These are phyloP conservation scores for Pseudomugil tenellus DNA, from an alignment of 2,797 vertebrate genomes.

Conservation along the genomic window DNA sequence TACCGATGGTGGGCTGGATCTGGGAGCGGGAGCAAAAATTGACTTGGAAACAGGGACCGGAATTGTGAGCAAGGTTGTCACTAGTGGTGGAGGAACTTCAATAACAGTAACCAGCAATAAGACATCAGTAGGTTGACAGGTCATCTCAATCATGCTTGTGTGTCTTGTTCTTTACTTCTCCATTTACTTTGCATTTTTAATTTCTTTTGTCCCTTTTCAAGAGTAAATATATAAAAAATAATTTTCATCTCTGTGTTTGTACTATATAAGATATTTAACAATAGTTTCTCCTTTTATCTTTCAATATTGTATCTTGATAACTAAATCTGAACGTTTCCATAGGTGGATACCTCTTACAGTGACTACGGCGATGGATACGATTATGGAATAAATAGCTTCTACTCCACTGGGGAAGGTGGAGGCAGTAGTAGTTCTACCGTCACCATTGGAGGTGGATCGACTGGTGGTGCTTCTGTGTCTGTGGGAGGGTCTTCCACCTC, in stretches of 20 bases:
- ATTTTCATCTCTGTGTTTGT: neutral
- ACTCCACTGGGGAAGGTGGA: conserved; percentile 26
- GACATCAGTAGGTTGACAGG: conserved; percentile 63
- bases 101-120: conserved; percentile 48
- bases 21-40: conserved; percentile 38
- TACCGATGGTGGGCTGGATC: conserved; percentile 59
- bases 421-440: conserved; percentile 57
- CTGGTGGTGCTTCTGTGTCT: conserved; percentile 54
- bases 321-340: conserved; percentile 26
- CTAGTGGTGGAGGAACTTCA: conserved; percentile 43
- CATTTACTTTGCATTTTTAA: neutral
- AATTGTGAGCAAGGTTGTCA: conserved; percentile 57
- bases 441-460: conserved; percentile 42
- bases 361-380: conserved; percentile 69
- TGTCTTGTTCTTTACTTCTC: neutral
- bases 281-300: neutral
- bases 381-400: conserved; percentile 59
- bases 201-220: no score
- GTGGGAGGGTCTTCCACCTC: conserved; percentile 54
- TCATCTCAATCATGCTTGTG: neutral
- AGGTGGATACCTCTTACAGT: conserved; percentile 67
- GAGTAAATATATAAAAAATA: neutral
- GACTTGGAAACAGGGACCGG: conserved; percentile 46
- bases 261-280: neutral
- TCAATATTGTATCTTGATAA: neutral